These are phyloP conservation scores for Hydropotes inermis DNA, from an alignment of 2,113 vertebrate species.

Conservation along the genomic window DNA sequence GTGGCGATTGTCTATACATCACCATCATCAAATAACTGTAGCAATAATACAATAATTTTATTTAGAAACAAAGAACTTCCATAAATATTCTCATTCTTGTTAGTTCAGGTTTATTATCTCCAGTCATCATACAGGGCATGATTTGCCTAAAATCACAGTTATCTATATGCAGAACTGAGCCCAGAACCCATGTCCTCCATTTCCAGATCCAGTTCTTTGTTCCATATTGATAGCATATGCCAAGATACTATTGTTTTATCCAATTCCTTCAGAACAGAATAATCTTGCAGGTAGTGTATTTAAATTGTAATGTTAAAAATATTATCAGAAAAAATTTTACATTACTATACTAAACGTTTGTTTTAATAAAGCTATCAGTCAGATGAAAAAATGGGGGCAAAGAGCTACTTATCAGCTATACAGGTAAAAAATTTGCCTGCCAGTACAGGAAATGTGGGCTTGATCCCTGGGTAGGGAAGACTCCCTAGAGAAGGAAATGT, in stretches of 20 bases:
- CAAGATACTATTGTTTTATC: background rate
- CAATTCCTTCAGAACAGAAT: background rate
- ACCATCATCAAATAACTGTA: background rate
- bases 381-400: background rate
- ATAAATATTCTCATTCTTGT: background rate
- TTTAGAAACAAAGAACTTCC: background rate
- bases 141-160: background rate
- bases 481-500: background rate
- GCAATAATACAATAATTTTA: background rate
- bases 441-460: background rate
- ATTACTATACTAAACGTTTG: background rate
- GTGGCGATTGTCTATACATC: background rate
- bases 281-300: background rate
- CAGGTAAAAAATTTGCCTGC: background rate
- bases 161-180: background rate
- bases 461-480: background rate
- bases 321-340: background rate
- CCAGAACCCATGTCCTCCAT: background rate
- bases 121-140: background rate
- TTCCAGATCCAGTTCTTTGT: background rate
- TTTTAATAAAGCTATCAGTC: background rate
- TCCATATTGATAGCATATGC: background rate
- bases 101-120: background rate
- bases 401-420: background rate
- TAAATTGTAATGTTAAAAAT: background rate